phyloP scores from a whole-genome alignment of 2,113 vertebrate species.

The Lampris incognitus region DNA sequence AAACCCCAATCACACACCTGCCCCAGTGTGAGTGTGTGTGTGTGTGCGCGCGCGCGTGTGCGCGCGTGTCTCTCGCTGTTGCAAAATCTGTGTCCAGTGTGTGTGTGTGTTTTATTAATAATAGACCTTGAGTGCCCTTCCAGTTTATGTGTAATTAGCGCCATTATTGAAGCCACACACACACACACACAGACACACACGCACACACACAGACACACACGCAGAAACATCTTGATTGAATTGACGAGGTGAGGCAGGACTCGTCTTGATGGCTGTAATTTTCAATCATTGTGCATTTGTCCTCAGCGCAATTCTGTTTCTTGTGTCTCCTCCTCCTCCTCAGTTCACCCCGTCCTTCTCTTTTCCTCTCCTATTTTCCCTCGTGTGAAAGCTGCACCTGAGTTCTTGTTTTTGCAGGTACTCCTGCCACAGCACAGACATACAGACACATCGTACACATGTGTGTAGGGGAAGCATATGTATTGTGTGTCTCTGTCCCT shows the following conservation, averaged over 20 bases:
- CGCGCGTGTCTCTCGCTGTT: background rate
- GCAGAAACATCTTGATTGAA: constrained; percentile 30
- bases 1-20: no score
- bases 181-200: background rate
- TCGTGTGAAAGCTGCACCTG: background rate
- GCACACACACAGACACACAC: background rate
- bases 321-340: constrained; percentile 13
- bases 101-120: background rate
- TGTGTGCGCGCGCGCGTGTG: background rate
- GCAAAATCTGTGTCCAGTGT: background rate
- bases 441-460: no score
- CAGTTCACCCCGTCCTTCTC: constrained; percentile 8
- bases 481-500: no score
- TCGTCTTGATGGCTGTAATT: constrained; percentile 39
- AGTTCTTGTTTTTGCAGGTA: background rate
- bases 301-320: no score
- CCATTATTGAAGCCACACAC: background rate
- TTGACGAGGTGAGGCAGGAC: constrained; percentile 40
- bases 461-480: no score
- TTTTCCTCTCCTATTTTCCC: constrained; percentile 30
- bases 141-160: no score
- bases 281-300: constrained; percentile 28
- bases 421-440: no score
- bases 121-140: background rate
- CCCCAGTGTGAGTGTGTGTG: constrained; percentile 10